A percentile compares a stretch with the other conserved stretches of the same genome.
Evolutionary conservation across 2,888 invertebrate genomes (phyloP).

Genomic region (Cheilosia variabilis): DNA sequence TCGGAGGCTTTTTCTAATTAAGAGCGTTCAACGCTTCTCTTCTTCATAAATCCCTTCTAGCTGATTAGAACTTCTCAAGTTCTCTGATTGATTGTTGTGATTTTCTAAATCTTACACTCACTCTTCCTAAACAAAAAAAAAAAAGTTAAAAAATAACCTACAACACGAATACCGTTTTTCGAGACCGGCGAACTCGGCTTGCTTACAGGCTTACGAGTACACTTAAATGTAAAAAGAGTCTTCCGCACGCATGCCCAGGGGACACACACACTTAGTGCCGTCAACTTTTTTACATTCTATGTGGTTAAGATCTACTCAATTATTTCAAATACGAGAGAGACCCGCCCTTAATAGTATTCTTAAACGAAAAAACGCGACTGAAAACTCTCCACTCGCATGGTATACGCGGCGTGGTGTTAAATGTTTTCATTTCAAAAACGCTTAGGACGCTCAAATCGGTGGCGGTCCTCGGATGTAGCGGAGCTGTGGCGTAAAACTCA

Average conservation of each 20-base stretch:
- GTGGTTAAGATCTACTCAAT: slow-evolving; percentile 65
- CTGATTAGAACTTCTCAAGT: slow-evolving; percentile 47
- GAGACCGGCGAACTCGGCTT: slow-evolving; percentile 74
- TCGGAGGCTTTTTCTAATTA: background rate
- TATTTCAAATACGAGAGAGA: slow-evolving; percentile 60
- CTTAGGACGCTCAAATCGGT: slow-evolving; percentile 86
- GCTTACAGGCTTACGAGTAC: slow-evolving; percentile 72
- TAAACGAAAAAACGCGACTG: slow-evolving; percentile 72
- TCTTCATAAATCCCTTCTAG: slow-evolving; percentile 66
- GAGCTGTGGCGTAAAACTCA: slow-evolving; percentile 89
- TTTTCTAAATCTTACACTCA: slow-evolving; percentile 63
- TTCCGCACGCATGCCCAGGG: slow-evolving; percentile 32
- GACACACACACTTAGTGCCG: slow-evolving; percentile 29
- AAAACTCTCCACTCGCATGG: slow-evolving; percentile 67
- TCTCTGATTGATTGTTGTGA: slow-evolving; percentile 36
- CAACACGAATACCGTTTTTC: slow-evolving; percentile 69
- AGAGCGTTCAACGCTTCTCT: slow-evolving; percentile 54
- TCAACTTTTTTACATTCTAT: slow-evolving; percentile 72
- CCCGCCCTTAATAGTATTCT: slow-evolving; percentile 73
- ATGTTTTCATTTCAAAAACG: slow-evolving; percentile 56
- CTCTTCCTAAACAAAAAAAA: slow-evolving; percentile 63
- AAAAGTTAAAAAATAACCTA: slow-evolving; percentile 45
- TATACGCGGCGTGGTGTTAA: slow-evolving; percentile 46
- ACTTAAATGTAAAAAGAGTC: slow-evolving; percentile 70
- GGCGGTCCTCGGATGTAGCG: slow-evolving; percentile 91